These are phyloP conservation scores for Melinaea marsaeus DNA, from an alignment of 2,888 invertebrate species.

Conservation along the genomic window DNA sequence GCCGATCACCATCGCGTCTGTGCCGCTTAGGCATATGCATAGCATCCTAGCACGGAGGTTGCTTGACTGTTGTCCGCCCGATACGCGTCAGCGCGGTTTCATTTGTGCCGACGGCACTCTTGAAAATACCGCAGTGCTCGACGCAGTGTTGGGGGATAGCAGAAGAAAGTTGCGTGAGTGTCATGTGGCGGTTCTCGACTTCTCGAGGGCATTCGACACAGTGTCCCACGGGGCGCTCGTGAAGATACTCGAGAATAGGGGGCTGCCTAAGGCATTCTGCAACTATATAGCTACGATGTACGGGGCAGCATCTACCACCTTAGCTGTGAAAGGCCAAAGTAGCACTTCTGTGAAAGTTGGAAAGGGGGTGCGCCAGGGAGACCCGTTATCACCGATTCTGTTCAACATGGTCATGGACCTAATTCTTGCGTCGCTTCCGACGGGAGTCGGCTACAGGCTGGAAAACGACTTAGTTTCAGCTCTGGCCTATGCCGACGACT, in stretches of 20 bases:
- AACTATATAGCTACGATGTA: conserved; percentile 45
- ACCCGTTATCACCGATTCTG: conserved; percentile 49
- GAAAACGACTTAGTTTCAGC: conserved; percentile 36
- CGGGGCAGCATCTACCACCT: conserved; percentile 38
- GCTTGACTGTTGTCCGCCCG: conserved; percentile 26
- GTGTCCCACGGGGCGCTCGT: conserved; percentile 42
- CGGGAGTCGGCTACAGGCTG: conserved; percentile 33
- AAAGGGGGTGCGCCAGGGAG: conserved; percentile 56
- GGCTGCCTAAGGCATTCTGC: conserved; percentile 41
- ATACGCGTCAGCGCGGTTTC: too few relatives aligned
- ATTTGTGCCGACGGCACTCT: conserved; percentile 42
- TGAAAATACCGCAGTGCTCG: conserved; percentile 43
- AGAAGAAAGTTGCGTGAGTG: conserved; percentile 37
- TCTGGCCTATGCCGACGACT: conserved; percentile 53
- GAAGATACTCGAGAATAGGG: conserved; percentile 41
- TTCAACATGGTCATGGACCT: conserved; percentile 45
- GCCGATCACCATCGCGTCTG: conserved; percentile 38
- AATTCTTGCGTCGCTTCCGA: conserved; percentile 32
- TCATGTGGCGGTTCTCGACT: conserved; percentile 53
- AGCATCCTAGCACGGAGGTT: conserved; percentile 1
- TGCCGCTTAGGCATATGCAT: conserved; percentile 39
- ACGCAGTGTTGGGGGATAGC: conserved; percentile 35
- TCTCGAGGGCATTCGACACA: conserved; percentile 59
- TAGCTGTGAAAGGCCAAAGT: conserved; percentile 31
- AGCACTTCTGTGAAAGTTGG: conserved; percentile 35